These are phyloP conservation scores for Istiophorus platypterus DNA, from an alignment of 2,113 vertebrate genomes.

Conservation along the genomic window DNA sequence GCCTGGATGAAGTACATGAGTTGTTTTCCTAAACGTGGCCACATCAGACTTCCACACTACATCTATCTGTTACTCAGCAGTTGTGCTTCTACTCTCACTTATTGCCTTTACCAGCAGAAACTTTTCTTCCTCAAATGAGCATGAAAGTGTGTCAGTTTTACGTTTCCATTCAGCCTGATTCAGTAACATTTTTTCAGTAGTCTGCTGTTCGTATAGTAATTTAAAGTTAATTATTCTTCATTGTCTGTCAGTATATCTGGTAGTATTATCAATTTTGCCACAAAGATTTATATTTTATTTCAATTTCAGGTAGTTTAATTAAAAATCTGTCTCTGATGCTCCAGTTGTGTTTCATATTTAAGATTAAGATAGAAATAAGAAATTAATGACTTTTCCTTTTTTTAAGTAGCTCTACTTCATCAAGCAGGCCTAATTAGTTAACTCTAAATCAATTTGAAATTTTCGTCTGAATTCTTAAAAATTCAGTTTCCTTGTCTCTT, in stretches of 20 bases:
- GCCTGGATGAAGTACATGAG: neutral
- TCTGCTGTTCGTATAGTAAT: too few relatives aligned
- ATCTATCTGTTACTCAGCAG: neutral
- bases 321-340: slow-evolving; percentile 6
- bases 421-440: too few relatives aligned
- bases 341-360: neutral
- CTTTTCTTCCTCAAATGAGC: too few relatives aligned
- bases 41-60: neutral
- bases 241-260: too few relatives aligned
- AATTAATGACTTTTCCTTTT: neutral
- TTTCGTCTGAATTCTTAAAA: neutral
- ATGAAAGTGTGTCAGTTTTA: too few relatives aligned
- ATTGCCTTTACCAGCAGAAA: neutral
- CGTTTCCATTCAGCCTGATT: too few relatives aligned
- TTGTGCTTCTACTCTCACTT: neutral
- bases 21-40: neutral
- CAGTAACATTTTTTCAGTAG: too few relatives aligned
- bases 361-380: neutral
- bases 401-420: neutral
- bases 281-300: neutral
- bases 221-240: neutral
- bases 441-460: too few relatives aligned
- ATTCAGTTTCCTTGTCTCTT: neutral
- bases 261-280: neutral
- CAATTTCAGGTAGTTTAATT: neutral